A percentile compares a stretch with the other conserved stretches of the same genome.
Conservation (phyloP, 30 jellyfish, hydroid and myxozoan species). For the Aurelia aurita region DNA sequence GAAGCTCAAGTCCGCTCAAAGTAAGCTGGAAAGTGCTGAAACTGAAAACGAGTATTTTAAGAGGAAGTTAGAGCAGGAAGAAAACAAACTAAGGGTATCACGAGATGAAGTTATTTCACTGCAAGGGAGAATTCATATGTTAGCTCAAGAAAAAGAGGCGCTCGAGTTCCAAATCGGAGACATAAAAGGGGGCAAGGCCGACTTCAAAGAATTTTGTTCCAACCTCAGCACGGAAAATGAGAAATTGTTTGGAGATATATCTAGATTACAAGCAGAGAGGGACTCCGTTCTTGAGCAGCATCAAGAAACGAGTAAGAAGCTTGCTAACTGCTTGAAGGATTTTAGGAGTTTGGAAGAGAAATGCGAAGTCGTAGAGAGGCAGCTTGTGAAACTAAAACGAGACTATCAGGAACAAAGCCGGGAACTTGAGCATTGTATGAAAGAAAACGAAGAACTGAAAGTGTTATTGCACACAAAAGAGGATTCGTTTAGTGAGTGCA, state of each 20-base stretch:
- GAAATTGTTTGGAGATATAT: slow-evolving; percentile 59
- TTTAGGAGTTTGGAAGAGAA: slow-evolving; percentile 66
- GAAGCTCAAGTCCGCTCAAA: slow-evolving; percentile 40
- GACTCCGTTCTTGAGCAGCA: slow-evolving; percentile 70
- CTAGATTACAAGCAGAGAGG: slow-evolving; percentile 72
- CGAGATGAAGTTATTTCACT: slow-evolving; percentile 80
- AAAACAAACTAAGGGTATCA: slow-evolving; percentile 56
- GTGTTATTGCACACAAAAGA: slow-evolving; percentile 67
- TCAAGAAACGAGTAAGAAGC: slow-evolving; percentile 68
- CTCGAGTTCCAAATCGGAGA: slow-evolving; percentile 69
- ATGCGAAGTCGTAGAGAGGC: slow-evolving; percentile 58
- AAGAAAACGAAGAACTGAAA: slow-evolving; percentile 89
- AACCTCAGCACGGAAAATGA: slow-evolving; percentile 85
- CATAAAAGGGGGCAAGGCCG: slow-evolving; percentile 86
- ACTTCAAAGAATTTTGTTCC: slow-evolving; percentile 73
- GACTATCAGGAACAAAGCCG: slow-evolving; percentile 89
- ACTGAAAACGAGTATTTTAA: slow-evolving; percentile 76
- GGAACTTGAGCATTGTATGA: slow-evolving; percentile 62
- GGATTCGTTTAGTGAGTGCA: slow-evolving; percentile 71
- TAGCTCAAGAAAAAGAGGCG: slow-evolving; percentile 79
- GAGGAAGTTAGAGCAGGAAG: slow-evolving; percentile 82
- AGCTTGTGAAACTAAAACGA: slow-evolving; percentile 56
- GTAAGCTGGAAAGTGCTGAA: slow-evolving; percentile 48
- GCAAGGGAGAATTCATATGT: slow-evolving; percentile 73
- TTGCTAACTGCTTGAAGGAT: slow-evolving; percentile 39